Conservation (phyloP, 2,888 invertebrate species). For the Macrophya annulata region DNA sequence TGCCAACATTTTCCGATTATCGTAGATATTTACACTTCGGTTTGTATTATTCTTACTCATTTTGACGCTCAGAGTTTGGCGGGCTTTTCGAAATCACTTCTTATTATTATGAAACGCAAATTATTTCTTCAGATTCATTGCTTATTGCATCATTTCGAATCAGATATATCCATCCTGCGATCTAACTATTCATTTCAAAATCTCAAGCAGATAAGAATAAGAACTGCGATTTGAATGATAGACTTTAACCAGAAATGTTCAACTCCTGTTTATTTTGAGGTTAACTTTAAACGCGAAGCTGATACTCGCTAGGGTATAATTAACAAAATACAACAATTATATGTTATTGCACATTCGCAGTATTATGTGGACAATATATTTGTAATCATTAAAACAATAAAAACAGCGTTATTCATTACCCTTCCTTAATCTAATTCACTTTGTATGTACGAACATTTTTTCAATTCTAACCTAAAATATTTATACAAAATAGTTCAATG, state of each 20-base stretch:
- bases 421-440: not conserved
- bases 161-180: not conserved
- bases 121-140: not conserved
- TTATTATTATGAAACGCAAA: too few species aligned
- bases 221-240: not conserved
- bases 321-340: not conserved
- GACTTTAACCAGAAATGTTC: not conserved
- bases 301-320: not conserved
- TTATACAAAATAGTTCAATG: not conserved
- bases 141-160: not conserved
- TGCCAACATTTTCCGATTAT: not conserved
- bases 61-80: constrained; percentile 17
- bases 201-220: too few species aligned
- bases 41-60: not conserved
- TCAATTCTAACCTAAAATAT: constrained; percentile 21
- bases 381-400: not conserved
- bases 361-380: not conserved
- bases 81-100: not conserved
- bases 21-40: not conserved
- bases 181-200: not conserved
- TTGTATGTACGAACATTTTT: not conserved
- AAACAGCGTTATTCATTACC: not conserved
- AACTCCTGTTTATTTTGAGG: not conserved
- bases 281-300: not conserved
- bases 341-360: too few species aligned